phyloP scores from a whole-genome alignment of 2,113 vertebrate genomes.

The Pardalotus punctatus region DNA sequence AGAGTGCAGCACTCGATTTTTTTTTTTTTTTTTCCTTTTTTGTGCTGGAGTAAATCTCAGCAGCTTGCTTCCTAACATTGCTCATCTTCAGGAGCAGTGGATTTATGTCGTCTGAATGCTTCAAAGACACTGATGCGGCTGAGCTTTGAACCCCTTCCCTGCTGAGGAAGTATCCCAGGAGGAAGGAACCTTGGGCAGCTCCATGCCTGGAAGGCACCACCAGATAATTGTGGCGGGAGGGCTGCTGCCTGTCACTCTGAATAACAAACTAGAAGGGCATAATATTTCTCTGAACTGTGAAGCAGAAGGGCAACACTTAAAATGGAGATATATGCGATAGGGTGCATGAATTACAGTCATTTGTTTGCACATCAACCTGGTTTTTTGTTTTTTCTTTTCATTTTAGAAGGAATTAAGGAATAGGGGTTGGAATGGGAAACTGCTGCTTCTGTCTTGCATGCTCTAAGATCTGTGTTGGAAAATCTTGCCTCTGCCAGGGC shows the following conservation, averaged over 20 bases:
- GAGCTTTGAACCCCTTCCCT: conserved; percentile 48
- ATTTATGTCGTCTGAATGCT: neutral
- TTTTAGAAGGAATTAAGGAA: neutral
- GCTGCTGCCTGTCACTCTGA: neutral
- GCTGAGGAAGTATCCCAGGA: neutral
- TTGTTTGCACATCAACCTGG: neutral
- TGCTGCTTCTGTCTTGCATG: neutral
- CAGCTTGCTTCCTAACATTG: neutral
- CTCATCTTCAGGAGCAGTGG: neutral
- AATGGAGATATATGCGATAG: neutral
- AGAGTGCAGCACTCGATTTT: neutral
- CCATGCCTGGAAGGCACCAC: neutral
- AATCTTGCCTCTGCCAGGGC: neutral
- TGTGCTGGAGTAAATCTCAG: neutral
- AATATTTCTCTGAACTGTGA: neutral
- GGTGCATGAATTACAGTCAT: neutral
- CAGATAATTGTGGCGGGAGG: neutral
- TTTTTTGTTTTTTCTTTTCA: neutral
- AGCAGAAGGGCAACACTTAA: neutral
- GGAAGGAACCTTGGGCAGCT: neutral
- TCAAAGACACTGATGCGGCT: neutral
- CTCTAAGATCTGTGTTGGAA: neutral
- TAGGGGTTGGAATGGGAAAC: neutral
- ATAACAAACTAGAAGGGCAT: neutral
- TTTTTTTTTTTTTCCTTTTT: too few species aligned